phyloP scores from a whole-genome alignment of 1,140 invertebrate species.

The Arctopsyche grandis region DNA sequence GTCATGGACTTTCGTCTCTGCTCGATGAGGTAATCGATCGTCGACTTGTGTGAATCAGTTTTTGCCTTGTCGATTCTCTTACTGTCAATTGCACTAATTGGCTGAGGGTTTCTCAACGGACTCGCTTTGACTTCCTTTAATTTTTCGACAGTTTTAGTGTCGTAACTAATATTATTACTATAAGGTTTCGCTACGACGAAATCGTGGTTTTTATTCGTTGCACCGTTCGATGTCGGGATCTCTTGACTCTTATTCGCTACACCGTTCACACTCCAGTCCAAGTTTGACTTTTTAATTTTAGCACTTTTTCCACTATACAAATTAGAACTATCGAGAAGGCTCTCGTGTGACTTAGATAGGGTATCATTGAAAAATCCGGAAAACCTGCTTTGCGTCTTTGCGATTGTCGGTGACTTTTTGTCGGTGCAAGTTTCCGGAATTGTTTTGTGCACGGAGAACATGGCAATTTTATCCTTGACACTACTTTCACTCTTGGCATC shows the following conservation, averaged over 20 bases:
- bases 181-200: neutral
- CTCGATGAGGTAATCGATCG: slow-evolving; percentile 77
- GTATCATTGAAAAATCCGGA: slow-evolving; percentile 26
- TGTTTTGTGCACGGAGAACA: slow-evolving; percentile 75
- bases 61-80: slow-evolving; percentile 63
- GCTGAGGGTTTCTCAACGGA: neutral
- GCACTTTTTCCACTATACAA: neutral
- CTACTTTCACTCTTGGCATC: slow-evolving; percentile 81
- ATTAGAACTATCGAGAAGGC: slow-evolving; percentile 26
- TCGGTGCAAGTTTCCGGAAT: slow-evolving; percentile 61
- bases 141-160: slow-evolving; percentile 28
- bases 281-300: slow-evolving; percentile 6
- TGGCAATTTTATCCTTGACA: slow-evolving; percentile 87
- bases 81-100: neutral
- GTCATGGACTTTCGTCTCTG: slow-evolving; percentile 82
- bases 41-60: slow-evolving; percentile 64
- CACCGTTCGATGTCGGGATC: neutral
- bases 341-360: slow-evolving; percentile 36
- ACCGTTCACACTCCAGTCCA: slow-evolving; percentile 23
- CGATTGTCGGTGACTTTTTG: neutral
- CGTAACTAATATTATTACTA: slow-evolving; percentile 2
- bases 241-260: slow-evolving; percentile 2
- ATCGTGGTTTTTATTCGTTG: neutral
- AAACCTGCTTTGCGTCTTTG: neutral
- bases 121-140: slow-evolving; percentile 30